Base-by-base conservation (phyloP, 2,113 vertebrate species). In the Hystrix cristata region DNA sequence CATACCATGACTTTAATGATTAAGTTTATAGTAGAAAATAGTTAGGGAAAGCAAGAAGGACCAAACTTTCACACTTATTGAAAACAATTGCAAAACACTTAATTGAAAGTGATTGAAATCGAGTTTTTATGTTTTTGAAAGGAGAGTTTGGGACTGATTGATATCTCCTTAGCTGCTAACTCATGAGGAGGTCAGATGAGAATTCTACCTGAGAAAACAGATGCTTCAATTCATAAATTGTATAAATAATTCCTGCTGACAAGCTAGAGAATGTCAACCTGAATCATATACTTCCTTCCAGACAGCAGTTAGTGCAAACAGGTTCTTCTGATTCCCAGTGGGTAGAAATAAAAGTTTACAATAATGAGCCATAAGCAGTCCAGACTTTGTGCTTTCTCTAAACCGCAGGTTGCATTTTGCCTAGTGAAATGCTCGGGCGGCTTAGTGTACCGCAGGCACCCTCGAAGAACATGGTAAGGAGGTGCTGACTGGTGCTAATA, bases 141-240 rank as follows among this genome's bases (percentile, higher is more conserved):
- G 29, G 72, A 59, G 48, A 95, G 65, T 86, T 86, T 51, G 21
- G 31, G 38, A 46, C 19, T 76, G 25, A 90, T 53, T n/a, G 59
- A 82, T 72, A 59, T 60, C 27, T 94, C 23, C 59, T 91, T 72
- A 51, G 12, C 46, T 87, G 76, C 18, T 16, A 1, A 74, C 76
- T 95, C 18, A 89, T 25, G 25, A 10, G 67, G 4, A 23, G 65
- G 19, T 55, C 88, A 43, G 72, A 72, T 84, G 82, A 92, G 38
- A 87, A 69, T 92, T 80, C 11, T 84, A 94, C 83, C 69, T 90
- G 84, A 94, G 55, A 80, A 97, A 87, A 87, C 7, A 1, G 13
- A 43, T 74, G 84, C 1, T 81, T 83, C 86, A 65, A 59, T 88
- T 92, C 2, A 18, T 48, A 13, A 16, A 38, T 65, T 96, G 96